Conservation (phyloP, 2,888 invertebrate genomes). For the Lepidonotus clava region DNA sequence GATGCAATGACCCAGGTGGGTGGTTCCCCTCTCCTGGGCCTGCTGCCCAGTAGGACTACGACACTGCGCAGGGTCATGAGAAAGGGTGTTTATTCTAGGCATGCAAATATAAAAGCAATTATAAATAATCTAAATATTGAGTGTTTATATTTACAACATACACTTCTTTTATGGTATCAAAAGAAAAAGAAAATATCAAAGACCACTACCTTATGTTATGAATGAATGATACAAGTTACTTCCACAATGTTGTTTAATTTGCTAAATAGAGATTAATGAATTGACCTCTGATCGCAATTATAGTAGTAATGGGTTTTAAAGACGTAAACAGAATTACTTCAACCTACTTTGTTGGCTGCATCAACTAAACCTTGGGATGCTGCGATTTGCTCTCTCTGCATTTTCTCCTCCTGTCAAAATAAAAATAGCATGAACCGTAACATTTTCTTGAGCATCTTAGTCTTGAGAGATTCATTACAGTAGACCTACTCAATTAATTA, state of each 20-base stretch:
- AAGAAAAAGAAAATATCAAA: neutral
- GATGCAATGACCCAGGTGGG: too few species aligned
- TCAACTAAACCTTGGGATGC: conserved; percentile 59
- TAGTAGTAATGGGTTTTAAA: neutral
- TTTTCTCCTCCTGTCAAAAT: conserved; percentile 13
- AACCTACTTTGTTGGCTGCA: conserved; percentile 62
- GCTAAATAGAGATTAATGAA: neutral
- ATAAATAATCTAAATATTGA: too few species aligned
- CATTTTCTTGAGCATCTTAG: neutral
- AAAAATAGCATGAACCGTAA: neutral
- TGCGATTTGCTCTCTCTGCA: conserved; percentile 12
- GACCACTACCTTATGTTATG: neutral
- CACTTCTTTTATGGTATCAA: neutral
- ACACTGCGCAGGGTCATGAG: neutral
- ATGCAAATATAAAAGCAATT: too few species aligned
- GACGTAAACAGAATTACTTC: neutral
- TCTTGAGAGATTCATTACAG: neutral
- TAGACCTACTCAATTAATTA: neutral
- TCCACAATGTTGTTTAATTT: neutral
- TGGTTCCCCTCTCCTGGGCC: too few species aligned
- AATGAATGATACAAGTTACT: neutral
- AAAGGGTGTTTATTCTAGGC: neutral
- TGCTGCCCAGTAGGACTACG: neutral
- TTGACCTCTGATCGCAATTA: neutral
- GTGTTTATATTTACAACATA: neutral